Conservation (phyloP, 2,113 vertebrate genomes). For the Ptyas mucosa region DNA sequence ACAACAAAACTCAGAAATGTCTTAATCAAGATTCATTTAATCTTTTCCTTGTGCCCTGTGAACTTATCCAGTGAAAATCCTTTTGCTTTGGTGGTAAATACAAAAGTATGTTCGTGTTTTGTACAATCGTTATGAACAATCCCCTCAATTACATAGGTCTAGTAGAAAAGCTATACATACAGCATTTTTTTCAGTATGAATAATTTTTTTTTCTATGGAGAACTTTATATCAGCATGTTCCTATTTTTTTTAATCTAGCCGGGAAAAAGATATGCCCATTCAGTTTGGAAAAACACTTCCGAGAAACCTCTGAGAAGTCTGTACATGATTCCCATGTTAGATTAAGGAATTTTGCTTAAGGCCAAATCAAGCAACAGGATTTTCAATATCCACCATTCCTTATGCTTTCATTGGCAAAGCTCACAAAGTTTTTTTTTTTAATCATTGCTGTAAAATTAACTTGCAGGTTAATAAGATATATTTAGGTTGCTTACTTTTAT, state of each 20-base stretch:
- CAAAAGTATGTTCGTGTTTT: neutral
- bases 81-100: neutral
- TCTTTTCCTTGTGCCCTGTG: conserved; percentile 18
- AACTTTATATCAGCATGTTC: neutral
- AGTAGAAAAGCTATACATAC: neutral
- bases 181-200: neutral
- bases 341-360: neutral
- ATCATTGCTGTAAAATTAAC: neutral
- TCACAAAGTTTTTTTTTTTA: neutral
- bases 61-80: conserved; percentile 18
- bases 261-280: neutral
- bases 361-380: neutral
- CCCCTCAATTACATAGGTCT: neutral
- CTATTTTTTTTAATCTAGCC: neutral
- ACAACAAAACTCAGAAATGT: conserved; percentile 12
- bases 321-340: neutral
- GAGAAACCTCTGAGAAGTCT: neutral
- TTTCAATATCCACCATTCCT: neutral
- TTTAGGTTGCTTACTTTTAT: neutral
- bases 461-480: neutral
- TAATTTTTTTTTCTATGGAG: neutral
- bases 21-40: conserved; percentile 4
- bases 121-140: neutral
- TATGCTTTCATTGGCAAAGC: conserved; percentile 5
- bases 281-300: neutral